Base-by-base conservation (phyloP, 2,797 vertebrate genomes). In the Euthynnus affinis region DNA sequence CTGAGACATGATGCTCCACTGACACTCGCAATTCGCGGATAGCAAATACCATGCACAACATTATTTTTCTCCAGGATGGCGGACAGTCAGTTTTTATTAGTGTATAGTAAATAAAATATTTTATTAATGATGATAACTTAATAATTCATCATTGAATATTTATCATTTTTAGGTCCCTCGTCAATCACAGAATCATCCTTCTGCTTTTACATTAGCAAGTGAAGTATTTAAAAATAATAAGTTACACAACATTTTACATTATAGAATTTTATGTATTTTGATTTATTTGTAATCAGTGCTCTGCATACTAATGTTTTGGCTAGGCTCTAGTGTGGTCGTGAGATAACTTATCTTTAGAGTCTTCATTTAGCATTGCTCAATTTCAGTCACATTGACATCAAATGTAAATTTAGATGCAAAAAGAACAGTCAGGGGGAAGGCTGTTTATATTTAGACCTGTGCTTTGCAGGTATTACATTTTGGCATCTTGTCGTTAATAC, bases 401-500 rank as follows among this genome's bases (percentile, higher is more conserved):
- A 17, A 52, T n/a, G 23, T 42, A 64, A 58, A 71, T 42, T n/a
- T 18, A 42, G 1, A 63, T 20, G 2, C 4, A 52, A 12, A 13
- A 70, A n/a, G 0, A 46, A 0, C 27, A 46, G 37, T 66, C 8
- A 22, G 23, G 58, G 27, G 61, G 40, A 27, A 56, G 37, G 58
- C 23, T 68, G 34, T 74, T 74, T 78, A 66, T 78, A 32, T 83
- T 80, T 76, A 85, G 51, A 71, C 22, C 4, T 20, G 17, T 49
- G 69, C 40, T 61, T 69, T 73, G 65, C 55, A 76, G 58, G 59
- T 76, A 76, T 85, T 81, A 61, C 17, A 25, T 73, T 76, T 65
- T 81, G 74, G 71, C 76, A 63, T 55, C 15, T 61, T 49, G 59
- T 79, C 60, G 78, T 52, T 71, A 74, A 67, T 48, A 81, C 71